A percentile compares a stretch with the other conserved stretches of the same genome.
Conservation (phyloP, 2,113 vertebrate species). For the Chroicocephalus ridibundus region DNA sequence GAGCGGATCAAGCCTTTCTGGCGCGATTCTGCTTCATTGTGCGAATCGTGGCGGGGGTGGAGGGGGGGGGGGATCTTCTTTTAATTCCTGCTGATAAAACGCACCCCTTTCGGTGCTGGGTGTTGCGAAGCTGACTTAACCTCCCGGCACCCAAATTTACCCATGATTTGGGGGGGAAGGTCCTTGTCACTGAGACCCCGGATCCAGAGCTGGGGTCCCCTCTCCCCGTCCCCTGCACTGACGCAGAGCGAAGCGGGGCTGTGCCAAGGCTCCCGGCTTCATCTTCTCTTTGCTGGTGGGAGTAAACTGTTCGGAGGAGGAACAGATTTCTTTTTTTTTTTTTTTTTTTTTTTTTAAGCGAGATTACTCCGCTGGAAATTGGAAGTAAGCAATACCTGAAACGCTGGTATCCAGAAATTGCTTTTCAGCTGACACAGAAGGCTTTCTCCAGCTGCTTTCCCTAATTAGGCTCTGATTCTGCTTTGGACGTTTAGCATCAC, state of each 20-base stretch:
- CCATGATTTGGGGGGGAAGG: neutral
- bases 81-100: neutral
- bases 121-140: neutral
- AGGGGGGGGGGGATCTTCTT: neutral
- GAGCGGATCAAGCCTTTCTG: neutral
- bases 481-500: neutral
- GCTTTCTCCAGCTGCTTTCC: neutral
- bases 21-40: neutral
- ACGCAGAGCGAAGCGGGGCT: neutral
- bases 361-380: neutral
- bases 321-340: neutral
- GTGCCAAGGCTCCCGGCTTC: neutral
- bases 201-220: neutral
- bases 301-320: neutral
- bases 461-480: neutral
- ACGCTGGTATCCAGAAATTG: neutral
- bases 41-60: neutral
- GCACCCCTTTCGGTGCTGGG: neutral
- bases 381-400: neutral
- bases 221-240: no score
- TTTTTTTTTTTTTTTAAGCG: neutral
- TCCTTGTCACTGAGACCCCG: fast-evolving
- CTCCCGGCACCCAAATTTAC: neutral
- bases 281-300: neutral
- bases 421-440: neutral